Evolutionary conservation across 2,113 vertebrate genomes (phyloP).

Genomic region (Fulmarus glacialis): DNA sequence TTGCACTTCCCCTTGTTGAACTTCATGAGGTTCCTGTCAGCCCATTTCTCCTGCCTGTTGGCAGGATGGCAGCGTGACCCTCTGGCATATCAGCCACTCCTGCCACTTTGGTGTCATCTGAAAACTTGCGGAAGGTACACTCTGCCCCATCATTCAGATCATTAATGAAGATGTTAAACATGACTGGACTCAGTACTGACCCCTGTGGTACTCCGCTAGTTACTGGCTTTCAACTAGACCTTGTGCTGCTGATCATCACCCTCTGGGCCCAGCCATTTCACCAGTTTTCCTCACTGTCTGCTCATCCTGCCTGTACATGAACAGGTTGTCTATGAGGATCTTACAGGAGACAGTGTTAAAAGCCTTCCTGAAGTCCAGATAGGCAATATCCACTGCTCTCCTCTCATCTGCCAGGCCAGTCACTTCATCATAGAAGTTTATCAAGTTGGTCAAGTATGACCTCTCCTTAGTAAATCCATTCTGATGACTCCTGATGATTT

Average conservation of each 20-base stretch:
- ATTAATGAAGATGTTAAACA: neutral
- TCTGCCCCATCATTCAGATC: neutral
- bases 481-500: neutral
- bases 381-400: neutral
- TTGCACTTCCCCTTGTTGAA: neutral
- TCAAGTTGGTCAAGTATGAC: neutral
- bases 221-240: neutral
- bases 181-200: neutral
- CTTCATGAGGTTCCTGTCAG: neutral
- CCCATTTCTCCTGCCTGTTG: neutral
- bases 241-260: neutral
- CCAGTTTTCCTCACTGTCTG: neutral
- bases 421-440: neutral
- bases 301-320: neutral
- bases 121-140: neutral
- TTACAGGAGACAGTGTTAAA: neutral
- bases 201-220: neutral
- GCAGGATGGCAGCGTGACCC: neutral
- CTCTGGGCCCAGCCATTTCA: neutral
- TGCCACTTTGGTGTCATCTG: neutral
- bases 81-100: neutral
- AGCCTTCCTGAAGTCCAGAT: neutral
- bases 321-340: neutral
- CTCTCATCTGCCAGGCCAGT: neutral
- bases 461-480: neutral